Evolutionary conservation across 2,113 vertebrate genomes (phyloP), one percentile per base, ranked within the genome.

Genomic region (Mola mola): DNA sequence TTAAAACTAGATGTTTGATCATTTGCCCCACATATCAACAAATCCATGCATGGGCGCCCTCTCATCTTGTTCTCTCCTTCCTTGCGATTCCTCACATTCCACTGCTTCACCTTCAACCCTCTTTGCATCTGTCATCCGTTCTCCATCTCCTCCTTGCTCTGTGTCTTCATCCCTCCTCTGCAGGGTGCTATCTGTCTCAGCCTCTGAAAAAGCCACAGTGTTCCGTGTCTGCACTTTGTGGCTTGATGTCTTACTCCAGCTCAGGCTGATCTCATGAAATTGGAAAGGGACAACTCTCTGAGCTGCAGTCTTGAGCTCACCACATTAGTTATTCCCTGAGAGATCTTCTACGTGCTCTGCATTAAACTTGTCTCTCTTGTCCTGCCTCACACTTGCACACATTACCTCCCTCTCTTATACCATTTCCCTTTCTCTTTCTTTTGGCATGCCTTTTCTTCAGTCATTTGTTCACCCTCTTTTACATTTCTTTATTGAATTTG

Each of bases 221-320:
- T 47, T 72, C n/a, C 5, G 42, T 51, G 62, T 50, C 37, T 70
- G 33, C 42, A 25, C 73, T 64, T 50, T 51, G 46, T 46, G 48
- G 16, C 38, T 73, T 77, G 79, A 87, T 64, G 72, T 81, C 75
- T 81, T 66, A 67, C 56, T 76, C 52, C 10, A 17, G 36, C 72
- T 72, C 71, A 36, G 42, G 24, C 40, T 53, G 46, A 43, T 73
- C 72, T 80, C 22, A 60, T 66, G 52, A 68, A 74, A 68, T 72
- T 59, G 50, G 40, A 62, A 56, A 41, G 60, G 66, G 64, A 83
- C 81, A 53, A 63, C 49, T 82, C 66, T 73, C 28, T 25, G 43
- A 75, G 66, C 69, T 44, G 50, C 69, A 66, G 73, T 52, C 44
- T 61, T 56, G 28, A 70, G 59, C 40, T 71, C 17, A 1, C 42